Evolutionary conservation across 2,888 invertebrate species (phyloP), one percentile per base, ranked within the genome.

Genomic region (Drosophila testacea): DNA sequence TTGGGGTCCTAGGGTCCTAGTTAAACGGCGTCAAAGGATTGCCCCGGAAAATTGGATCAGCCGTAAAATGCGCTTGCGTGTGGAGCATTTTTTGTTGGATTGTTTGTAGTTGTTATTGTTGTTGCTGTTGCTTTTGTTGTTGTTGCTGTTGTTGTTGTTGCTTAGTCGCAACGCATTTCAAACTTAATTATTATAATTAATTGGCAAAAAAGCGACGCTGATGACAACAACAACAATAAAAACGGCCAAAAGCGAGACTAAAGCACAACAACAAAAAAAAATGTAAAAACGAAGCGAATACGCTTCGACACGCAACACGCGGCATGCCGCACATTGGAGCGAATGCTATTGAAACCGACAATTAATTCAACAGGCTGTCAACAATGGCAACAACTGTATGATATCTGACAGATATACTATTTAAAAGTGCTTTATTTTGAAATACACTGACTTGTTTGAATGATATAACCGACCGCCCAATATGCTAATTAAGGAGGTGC

Each of bases 111-210:
- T 55, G 60, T 56, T 50, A 41, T 13, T 48, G 44, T 28, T 52
- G 30, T 32, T 32, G 32, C 9, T 32, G 1, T 32, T 32, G 52
- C 39, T 56, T 5, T 46, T 38, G 42, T 44, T 55, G n/a, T 60
- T 69, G 36, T 46, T 69, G 36, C 42, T 69, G 36, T 71, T 56
- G 52, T 67, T 63, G 48, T 65, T 60, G 85, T 81, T 88, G 86
- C 77, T 79, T 72, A 75, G 88, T 72, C 81, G 86, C 80, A 82
- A 85, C 79, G 88, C 88, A 82, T 82, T 82, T 82, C 83, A 82
- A 88, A 83, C 83, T 83, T 88, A 88, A 83, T 83, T 83, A 83
- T 83, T 83, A 86, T 88, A 83, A 83, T 81, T 81, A 81, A 81
- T 88, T 83, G 86, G 81, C 87, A 83, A 86, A 69, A 82, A 79